phyloP scores from a whole-genome alignment of 1,140 invertebrate species.

The Zaprionus gabonicus region DNA sequence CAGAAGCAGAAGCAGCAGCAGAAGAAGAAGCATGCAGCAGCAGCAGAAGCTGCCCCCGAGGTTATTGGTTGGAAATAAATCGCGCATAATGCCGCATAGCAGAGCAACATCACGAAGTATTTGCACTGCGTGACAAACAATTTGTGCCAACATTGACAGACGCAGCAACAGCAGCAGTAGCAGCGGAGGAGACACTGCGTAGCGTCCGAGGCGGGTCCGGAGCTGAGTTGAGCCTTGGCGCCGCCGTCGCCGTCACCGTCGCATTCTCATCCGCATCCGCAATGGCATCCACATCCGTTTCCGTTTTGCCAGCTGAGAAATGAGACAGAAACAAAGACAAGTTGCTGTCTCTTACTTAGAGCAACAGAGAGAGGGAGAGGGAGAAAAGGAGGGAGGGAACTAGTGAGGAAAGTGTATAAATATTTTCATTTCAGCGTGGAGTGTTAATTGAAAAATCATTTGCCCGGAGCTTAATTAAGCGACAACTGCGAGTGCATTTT shows the following conservation, averaged over 20 bases:
- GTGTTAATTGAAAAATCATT: slow-evolving; percentile 75
- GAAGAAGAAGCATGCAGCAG: too few species aligned
- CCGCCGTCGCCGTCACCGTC: not conserved
- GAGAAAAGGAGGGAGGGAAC: not conserved
- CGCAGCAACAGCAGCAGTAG: slow-evolving; percentile 2
- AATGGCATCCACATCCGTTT: slow-evolving; percentile 43
- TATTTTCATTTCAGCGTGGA: slow-evolving; percentile 56
- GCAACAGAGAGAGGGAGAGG: not conserved
- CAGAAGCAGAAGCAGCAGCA: slow-evolving; percentile 2
- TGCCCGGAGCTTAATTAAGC: slow-evolving; percentile 56
- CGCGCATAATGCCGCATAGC: slow-evolving; percentile 83
- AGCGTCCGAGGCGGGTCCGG: not conserved
- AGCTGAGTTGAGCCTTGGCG: not conserved
- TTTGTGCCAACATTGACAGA: slow-evolving; percentile 83
- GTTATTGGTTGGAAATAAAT: slow-evolving; percentile 74
- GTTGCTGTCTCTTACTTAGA: not conserved
- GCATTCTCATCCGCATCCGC: slow-evolving; percentile 25
- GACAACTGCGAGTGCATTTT: slow-evolving; percentile 47
- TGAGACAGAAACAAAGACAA: slow-evolving; percentile 28
- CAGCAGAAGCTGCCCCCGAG: slow-evolving; percentile 27
- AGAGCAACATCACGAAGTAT: slow-evolving; percentile 84
- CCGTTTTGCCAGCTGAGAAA: slow-evolving; percentile 29
- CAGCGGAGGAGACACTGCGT: not conserved
- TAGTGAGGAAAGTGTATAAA: slow-evolving; percentile 41
- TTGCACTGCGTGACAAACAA: slow-evolving; percentile 85